Percentiles rank a stretch among this genome's conserved stretches.
phyloP scores from a whole-genome alignment of 1,140 invertebrate genomes.

The Solen grandis region DNA sequence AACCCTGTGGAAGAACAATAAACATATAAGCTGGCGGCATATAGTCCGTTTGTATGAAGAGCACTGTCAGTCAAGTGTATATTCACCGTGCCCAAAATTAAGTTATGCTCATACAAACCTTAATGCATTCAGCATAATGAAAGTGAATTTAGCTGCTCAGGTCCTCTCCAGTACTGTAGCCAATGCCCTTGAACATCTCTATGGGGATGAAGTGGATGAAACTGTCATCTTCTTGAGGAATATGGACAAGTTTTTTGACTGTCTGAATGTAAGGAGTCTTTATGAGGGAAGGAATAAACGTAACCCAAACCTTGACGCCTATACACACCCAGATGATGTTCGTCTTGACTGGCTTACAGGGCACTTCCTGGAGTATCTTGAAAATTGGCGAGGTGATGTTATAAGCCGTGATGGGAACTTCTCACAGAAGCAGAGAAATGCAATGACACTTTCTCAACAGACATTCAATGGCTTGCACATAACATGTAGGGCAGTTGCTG shows the following conservation, averaged over 20 bases:
- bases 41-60: conserved; percentile 55
- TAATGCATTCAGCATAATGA: conserved; percentile 6
- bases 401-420: neutral
- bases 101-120: too few relatives aligned
- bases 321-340: neutral
- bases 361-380: neutral
- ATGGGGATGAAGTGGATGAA: conserved; percentile 4
- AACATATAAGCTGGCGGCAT: conserved; percentile 59
- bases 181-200: conserved; percentile 27
- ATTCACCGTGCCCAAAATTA: conserved; percentile 16
- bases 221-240: conserved; percentile 58
- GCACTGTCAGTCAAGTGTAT: conserved; percentile 36
- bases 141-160: conserved; percentile 52
- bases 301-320: conserved; percentile 48
- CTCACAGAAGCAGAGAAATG: neutral
- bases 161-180: conserved; percentile 45
- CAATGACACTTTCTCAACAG: too few relatives aligned
- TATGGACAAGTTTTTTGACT: conserved; percentile 64
- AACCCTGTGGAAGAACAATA: conserved; percentile 55
- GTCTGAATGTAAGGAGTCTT: conserved; percentile 57
- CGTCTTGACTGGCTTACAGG: neutral
- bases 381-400: neutral
- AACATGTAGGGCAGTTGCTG: neutral
- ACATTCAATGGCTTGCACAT: neutral
- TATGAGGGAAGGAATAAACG: conserved; percentile 49